Conservation (phyloP, 2,113 vertebrate species). For the Ailurus styani region DNA sequence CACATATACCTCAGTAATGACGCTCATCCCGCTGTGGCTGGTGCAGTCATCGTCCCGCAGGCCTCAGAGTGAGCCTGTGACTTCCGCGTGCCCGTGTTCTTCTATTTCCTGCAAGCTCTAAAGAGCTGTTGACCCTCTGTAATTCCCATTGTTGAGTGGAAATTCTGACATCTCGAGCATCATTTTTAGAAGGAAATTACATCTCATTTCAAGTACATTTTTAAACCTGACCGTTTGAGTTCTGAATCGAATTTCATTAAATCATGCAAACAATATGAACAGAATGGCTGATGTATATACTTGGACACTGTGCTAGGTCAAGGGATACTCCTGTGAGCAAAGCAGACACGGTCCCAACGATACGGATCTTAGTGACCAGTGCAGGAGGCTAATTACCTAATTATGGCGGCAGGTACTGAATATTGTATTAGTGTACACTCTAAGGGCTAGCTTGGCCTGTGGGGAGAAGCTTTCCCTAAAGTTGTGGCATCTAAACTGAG, state of each 20-base stretch:
- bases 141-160: background rate
- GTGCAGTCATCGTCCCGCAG: background rate
- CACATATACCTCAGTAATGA: rapidly evolving
- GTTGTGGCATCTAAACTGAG: background rate
- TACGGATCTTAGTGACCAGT: background rate
- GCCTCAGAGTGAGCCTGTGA: background rate
- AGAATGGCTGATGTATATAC: background rate
- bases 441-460: background rate
- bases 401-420: background rate
- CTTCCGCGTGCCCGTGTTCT: background rate
- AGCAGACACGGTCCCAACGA: background rate
- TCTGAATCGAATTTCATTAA: background rate
- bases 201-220: background rate
- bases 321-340: background rate
- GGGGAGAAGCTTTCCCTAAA: background rate
- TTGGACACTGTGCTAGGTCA: background rate
- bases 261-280: background rate
- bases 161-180: background rate
- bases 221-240: background rate
- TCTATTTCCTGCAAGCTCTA: background rate
- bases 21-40: no score
- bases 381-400: background rate
- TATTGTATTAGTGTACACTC: rapidly evolving
- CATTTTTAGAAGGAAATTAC: background rate
- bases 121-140: background rate